phyloP scores from a whole-genome alignment of 2,888 invertebrate genomes.

The Heteromyza rotundicornis region DNA sequence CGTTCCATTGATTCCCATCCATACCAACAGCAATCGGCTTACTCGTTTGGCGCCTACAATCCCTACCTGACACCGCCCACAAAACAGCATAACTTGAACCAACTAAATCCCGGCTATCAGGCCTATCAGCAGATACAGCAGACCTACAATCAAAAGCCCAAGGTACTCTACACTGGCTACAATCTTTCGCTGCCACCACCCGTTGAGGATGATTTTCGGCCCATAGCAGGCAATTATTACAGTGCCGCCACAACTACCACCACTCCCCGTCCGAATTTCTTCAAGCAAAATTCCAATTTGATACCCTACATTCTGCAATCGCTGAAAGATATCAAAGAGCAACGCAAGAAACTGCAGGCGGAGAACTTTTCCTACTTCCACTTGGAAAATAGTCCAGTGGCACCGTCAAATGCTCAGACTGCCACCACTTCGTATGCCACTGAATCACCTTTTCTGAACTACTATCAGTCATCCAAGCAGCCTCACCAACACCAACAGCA shows the following conservation, averaged over 20 bases:
- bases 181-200: constrained; percentile 50
- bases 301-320: constrained; percentile 55
- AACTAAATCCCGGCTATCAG: constrained; percentile 40
- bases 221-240: constrained; percentile 47
- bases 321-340: constrained; percentile 52
- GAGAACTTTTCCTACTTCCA: constrained; percentile 63
- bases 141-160: constrained; percentile 38
- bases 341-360: constrained; percentile 50
- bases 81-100: constrained; percentile 43
- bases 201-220: constrained; percentile 47
- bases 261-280: constrained; percentile 35
- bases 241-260: constrained; percentile 29
- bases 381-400: constrained; percentile 49
- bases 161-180: constrained; percentile 47
- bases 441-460: constrained; percentile 27
- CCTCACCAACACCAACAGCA: constrained; percentile 13
- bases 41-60: constrained; percentile 52
- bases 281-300: constrained; percentile 43
- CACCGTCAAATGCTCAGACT: constrained; percentile 7
- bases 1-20: constrained; percentile 48
- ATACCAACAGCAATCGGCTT: constrained; percentile 34
- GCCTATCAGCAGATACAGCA: constrained; percentile 21
- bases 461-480: constrained; percentile 31
- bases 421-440: constrained; percentile 20
- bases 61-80: constrained; percentile 56